These are phyloP conservation scores for Setipinna tenuifilis DNA, from an alignment of 2,797 vertebrate genomes.

Conservation along the genomic window DNA sequence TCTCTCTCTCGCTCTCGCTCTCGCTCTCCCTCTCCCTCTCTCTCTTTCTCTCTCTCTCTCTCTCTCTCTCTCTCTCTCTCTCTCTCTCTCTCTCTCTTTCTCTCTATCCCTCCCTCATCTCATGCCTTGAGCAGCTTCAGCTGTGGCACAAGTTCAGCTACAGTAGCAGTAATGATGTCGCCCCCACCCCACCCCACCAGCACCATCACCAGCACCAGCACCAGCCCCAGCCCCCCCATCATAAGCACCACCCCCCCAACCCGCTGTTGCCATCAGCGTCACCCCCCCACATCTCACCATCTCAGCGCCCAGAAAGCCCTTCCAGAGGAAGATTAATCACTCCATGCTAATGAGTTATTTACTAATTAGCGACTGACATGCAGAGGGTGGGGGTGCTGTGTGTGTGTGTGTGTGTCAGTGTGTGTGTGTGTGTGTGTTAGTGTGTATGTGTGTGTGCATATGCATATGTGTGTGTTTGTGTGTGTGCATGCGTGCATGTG, in stretches of 20 bases:
- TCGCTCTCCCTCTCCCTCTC: too few relatives aligned
- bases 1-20: too few relatives aligned
- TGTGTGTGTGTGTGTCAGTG: neutral
- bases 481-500: slow-evolving; percentile 12
- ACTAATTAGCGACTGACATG: slow-evolving; percentile 89
- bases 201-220: too few relatives aligned
- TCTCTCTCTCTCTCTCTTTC: neutral
- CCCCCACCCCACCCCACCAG: neutral
- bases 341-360: slow-evolving; percentile 94
- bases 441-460: slow-evolving; percentile 8
- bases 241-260: slow-evolving; percentile 40
- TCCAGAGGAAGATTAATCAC: slow-evolving; percentile 90
- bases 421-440: neutral
- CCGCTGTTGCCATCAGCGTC: slow-evolving; percentile 11
- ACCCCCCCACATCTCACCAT: slow-evolving; percentile 74
- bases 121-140: neutral
- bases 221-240: neutral
- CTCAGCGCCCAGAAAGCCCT: slow-evolving; percentile 77
- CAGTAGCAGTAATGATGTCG: neutral
- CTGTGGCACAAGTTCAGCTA: neutral
- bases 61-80: neutral
- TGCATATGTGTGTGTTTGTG: slow-evolving; percentile 23
- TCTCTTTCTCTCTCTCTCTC: too few relatives aligned
- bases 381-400: slow-evolving; percentile 79
- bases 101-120: neutral